Conservation (phyloP, 1,140 invertebrate genomes). For the Aricia agestis region DNA sequence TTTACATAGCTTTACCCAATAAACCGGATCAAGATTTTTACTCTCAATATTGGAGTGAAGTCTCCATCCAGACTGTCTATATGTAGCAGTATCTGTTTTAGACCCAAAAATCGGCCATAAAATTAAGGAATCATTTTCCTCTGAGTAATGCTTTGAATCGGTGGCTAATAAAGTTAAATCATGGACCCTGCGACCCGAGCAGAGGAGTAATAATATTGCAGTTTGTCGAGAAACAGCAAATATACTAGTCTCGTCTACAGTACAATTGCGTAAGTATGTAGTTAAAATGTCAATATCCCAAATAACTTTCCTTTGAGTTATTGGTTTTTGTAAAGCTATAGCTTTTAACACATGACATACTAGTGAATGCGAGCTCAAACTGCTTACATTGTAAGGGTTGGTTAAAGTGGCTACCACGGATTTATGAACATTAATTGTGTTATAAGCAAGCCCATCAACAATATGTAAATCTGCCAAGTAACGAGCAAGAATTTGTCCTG, state of each 20-base stretch:
- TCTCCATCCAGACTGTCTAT: constrained; percentile 30
- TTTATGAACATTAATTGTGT: constrained; percentile 32
- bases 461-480: constrained; percentile 34
- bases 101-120: constrained; percentile 29
- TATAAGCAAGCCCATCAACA: constrained; percentile 25
- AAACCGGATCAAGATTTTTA: constrained; percentile 25
- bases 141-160: constrained; percentile 18
- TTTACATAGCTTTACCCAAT: constrained; percentile 21
- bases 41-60: constrained; percentile 20
- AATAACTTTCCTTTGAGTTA: constrained; percentile 11
- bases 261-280: constrained; percentile 14
- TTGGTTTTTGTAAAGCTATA: constrained; percentile 27
- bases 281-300: constrained; percentile 27
- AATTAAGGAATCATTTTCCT: constrained; percentile 17
- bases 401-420: constrained; percentile 29
- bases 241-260: constrained; percentile 21
- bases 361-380: constrained; percentile 23
- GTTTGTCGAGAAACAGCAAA: constrained; percentile 25
- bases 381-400: constrained; percentile 13
- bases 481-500: constrained; percentile 21
- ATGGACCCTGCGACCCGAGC: constrained; percentile 27
- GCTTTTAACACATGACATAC: constrained; percentile 26
- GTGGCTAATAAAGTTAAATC: constrained; percentile 25
- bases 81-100: constrained; percentile 25
- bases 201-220: constrained; percentile 26